Evolutionary conservation across 2,888 invertebrate species (phyloP).

Genomic region (Ophion costatus): DNA sequence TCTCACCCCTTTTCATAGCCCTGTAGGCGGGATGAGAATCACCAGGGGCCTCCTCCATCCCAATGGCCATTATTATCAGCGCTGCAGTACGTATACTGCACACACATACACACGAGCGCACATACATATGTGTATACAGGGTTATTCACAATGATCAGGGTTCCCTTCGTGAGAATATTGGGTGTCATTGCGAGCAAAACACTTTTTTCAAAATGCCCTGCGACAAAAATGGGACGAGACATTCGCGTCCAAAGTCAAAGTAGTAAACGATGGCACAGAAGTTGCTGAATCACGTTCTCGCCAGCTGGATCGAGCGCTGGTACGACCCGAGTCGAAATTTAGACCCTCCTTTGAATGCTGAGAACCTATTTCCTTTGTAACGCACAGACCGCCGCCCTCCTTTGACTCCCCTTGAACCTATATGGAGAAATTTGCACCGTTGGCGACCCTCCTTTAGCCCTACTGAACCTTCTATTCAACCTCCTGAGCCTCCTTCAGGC

Average conservation of each 20-base stretch:
- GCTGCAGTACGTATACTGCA: constrained; percentile 18
- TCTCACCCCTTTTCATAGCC: constrained; percentile 25
- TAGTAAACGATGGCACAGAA: too few species aligned
- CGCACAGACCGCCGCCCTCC: too few species aligned
- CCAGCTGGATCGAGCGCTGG: too few species aligned
- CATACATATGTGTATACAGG: background rate
- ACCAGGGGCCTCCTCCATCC: constrained; percentile 30
- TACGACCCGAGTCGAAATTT: too few species aligned
- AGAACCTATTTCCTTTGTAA: too few species aligned
- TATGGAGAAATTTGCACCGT: too few species aligned
- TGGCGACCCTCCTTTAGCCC: too few species aligned
- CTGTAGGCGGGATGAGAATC: constrained; percentile 13
- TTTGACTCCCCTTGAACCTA: too few species aligned
- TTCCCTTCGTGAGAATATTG: background rate
- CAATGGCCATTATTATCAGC: constrained; percentile 56
- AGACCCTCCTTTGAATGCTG: too few species aligned
- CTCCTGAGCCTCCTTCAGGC: too few species aligned
- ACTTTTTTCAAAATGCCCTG: background rate
- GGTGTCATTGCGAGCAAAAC: background rate
- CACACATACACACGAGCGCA: background rate
- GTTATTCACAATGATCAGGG: background rate
- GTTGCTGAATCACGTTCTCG: too few species aligned
- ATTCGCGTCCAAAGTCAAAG: background rate
- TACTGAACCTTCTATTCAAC: too few species aligned
- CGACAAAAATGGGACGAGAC: background rate